Evolutionary conservation across 2,888 invertebrate genomes (phyloP).

Genomic region (Allolobophora icterica): DNA sequence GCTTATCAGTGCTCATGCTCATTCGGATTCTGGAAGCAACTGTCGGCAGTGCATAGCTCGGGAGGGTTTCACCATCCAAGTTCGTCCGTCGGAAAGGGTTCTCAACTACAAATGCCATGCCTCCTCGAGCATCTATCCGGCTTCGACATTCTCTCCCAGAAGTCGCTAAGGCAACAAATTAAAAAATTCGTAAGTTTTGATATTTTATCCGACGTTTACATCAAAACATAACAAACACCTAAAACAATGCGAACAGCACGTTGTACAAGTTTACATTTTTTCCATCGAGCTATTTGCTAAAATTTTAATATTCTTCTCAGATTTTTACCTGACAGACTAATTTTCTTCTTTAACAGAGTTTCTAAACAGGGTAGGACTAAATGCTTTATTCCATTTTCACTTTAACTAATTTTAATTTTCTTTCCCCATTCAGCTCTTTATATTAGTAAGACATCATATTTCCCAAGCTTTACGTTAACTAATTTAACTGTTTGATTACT

Average conservation of each 20-base stretch:
- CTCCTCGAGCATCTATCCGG: conserved; percentile 8
- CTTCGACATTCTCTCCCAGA: conserved; percentile 3
- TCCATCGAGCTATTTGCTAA: not conserved
- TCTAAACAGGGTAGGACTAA: not conserved
- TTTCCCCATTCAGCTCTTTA: not conserved
- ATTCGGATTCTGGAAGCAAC: conserved; percentile 29
- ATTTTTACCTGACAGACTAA: not conserved
- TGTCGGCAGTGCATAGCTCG: conserved; percentile 31
- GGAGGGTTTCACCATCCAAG: not conserved
- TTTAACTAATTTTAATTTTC: not conserved
- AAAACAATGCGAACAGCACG: not conserved
- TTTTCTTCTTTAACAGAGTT: not conserved
- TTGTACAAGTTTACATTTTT: not conserved
- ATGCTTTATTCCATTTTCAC: not conserved
- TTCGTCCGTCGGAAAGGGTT: conserved; percentile 13
- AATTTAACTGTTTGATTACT: not conserved
- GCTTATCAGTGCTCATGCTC: conserved; percentile 32
- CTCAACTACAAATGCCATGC: conserved; percentile 6
- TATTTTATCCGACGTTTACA: not conserved
- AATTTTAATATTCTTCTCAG: not conserved
- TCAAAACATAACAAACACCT: not conserved
- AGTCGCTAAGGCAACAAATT: not conserved
- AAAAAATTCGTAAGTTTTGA: not conserved
- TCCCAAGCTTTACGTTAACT: not conserved
- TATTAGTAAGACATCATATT: not conserved